Conservation (phyloP, 2,888 invertebrate genomes). For the Torymus tubicola region DNA sequence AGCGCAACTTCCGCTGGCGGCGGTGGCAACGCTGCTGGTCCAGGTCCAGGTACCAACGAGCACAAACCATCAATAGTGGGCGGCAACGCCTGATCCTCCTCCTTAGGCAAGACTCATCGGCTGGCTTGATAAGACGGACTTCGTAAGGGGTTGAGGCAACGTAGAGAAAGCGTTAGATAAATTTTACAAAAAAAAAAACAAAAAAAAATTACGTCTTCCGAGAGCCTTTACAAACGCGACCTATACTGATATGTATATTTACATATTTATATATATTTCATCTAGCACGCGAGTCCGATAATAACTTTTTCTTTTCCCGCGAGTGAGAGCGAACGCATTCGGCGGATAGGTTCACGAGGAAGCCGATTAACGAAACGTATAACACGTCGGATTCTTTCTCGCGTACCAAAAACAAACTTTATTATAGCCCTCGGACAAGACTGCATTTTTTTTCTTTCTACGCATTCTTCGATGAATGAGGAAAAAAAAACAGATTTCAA, state of each 20-base stretch:
- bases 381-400: slow-evolving; percentile 46
- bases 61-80: slow-evolving; percentile 47
- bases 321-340: slow-evolving; percentile 24
- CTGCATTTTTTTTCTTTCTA: slow-evolving; percentile 9
- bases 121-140: slow-evolving; percentile 13
- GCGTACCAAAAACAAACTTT: too few relatives aligned
- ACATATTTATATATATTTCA: too few relatives aligned
- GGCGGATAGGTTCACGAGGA: neutral
- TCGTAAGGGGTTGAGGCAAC: too few relatives aligned
- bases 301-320: slow-evolving; percentile 44
- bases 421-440: slow-evolving; percentile 4
- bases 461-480: slow-evolving; percentile 2
- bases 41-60: slow-evolving; percentile 1
- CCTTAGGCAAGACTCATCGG: neutral
- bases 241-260: too few relatives aligned
- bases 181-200: too few relatives aligned
- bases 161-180: too few relatives aligned
- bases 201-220: too few relatives aligned
- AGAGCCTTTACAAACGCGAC: too few relatives aligned
- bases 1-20: too few relatives aligned
- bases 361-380: slow-evolving; percentile 49
- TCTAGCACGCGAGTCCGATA: slow-evolving; percentile 35
- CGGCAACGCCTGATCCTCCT: slow-evolving; percentile 54
- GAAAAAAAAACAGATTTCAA: slow-evolving; percentile 29
- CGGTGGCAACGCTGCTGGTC: too few relatives aligned